Evolutionary conservation across 2,888 invertebrate species (phyloP).

Genomic region (Cryptus viduatorius): DNA sequence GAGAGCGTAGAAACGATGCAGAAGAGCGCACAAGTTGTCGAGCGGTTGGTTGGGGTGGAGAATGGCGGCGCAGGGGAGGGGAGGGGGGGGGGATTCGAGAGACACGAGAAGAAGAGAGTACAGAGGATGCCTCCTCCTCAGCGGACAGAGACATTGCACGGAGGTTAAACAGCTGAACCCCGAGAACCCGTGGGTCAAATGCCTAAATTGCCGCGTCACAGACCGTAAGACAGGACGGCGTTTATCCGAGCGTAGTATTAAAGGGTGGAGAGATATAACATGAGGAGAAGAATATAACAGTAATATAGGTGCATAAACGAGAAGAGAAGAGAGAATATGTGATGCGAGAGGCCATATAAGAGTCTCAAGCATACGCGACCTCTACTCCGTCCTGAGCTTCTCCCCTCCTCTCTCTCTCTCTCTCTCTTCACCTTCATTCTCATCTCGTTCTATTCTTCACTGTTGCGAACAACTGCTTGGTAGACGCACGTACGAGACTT

Average conservation of each 20-base stretch:
- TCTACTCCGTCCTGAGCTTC: constrained; percentile 22
- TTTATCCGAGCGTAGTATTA: constrained; percentile 78
- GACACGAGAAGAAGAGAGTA: constrained; percentile 52
- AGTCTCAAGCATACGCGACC: constrained; percentile 57
- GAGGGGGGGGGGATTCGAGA: constrained; percentile 62
- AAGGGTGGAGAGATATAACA: constrained; percentile 60
- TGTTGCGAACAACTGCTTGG: constrained; percentile 53
- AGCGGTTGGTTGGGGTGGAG: not conserved
- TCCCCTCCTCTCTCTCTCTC: constrained; percentile 25
- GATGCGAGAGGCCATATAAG: constrained; percentile 39
- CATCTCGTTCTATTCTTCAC: constrained; percentile 40
- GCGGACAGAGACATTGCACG: constrained; percentile 81
- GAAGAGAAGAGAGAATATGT: constrained; percentile 55
- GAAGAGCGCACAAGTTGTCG: constrained; percentile 53
- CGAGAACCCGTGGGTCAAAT: constrained; percentile 81
- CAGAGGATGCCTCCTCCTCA: constrained; percentile 47
- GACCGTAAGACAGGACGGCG: constrained; percentile 76
- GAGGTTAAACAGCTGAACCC: constrained; percentile 83
- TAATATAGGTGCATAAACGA: constrained; percentile 60
- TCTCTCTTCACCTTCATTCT: constrained; percentile 54
- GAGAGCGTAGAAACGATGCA: constrained; percentile 25
- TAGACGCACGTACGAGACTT: constrained; percentile 63
- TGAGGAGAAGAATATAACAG: constrained; percentile 59
- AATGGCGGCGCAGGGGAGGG: no score
- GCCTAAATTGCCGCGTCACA: constrained; percentile 84